A percentile compares a stretch with the other conserved stretches of the same genome.
Conservation (phyloP, 2,113 vertebrate species). For the Galemys pyrenaicus region DNA sequence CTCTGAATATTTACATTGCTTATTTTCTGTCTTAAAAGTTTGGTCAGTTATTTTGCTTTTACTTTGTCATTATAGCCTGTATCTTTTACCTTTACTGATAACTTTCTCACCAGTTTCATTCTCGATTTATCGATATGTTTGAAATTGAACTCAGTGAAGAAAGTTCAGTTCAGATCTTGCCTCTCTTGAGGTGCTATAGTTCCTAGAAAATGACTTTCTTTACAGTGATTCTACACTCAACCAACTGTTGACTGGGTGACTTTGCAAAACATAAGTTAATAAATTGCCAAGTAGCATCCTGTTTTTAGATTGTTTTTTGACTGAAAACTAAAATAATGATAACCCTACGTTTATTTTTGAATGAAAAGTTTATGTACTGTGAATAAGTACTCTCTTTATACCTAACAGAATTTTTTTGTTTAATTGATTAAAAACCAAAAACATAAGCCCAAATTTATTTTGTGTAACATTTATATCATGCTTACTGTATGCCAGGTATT, state of each 20-base stretch:
- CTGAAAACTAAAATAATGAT: not conserved
- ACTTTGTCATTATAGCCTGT: not conserved
- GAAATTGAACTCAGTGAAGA: not conserved
- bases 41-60: not conserved
- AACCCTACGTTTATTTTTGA: not conserved
- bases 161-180: not conserved
- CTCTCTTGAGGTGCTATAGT: not conserved
- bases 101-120: not conserved
- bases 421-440: not conserved
- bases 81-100: not conserved
- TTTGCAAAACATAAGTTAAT: not conserved
- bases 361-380: not conserved
- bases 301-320: not conserved
- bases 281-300: not conserved
- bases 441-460: not conserved
- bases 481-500: not conserved
- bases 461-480: slow-evolving; percentile 1
- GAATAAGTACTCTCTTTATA: not conserved
- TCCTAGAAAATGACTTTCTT: not conserved
- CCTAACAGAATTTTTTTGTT: not conserved
- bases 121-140: not conserved
- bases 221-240: not conserved
- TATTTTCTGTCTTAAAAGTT: not conserved
- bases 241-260: not conserved
- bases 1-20: not conserved